Base-by-base conservation (phyloP, 2,888 invertebrate species). In the Synergus gifuensis region DNA sequence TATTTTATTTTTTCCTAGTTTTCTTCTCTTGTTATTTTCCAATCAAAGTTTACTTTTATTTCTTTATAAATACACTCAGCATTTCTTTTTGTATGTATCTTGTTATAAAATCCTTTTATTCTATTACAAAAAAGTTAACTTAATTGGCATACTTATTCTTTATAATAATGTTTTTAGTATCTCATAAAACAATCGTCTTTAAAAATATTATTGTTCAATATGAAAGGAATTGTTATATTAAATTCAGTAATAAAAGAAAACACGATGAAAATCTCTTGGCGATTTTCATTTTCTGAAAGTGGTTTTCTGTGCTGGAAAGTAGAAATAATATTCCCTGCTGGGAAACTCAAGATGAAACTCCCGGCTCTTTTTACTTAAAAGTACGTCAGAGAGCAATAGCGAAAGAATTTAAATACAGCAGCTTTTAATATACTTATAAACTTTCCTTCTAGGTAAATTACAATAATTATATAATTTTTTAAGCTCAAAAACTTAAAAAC, bases 311-410 rank as follows among this genome's bases (percentile, higher is more conserved):
- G 54, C 49, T 11, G 54, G 73, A 73, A 73, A 73, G 73, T 73
- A 73, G 73, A 73, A 73, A 73, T 73, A 73, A 73, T 54, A 73
- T 73, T 73, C 54, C 73, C 73, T 73, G 73, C 73, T 73, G 73
- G 28, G 73, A 73, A 73, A 36, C 36, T 73, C 49, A 73, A 73
- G 49, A 73, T 73, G 73, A 54, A 73, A 73, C 73, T 73, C 73
- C 49, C 49, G 28, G 36, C 36, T 40, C 36, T 73, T 54, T 73
- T 73, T 54, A 73, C 73, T 73, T 54, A 73, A 54, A 73, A 73
- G 73, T 54, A 73, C 73, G 54, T 73, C 73, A 73, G 73, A 73
- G 73, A 73, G 73, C 73, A 73, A 73, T 73, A 49, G 49, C 49
- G 36, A 73, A 36, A 54, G 36, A 73, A 73, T 73, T 73, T 54